Base-by-base conservation (phyloP, 1,140 invertebrate genomes). In the Nephila pilipes region DNA sequence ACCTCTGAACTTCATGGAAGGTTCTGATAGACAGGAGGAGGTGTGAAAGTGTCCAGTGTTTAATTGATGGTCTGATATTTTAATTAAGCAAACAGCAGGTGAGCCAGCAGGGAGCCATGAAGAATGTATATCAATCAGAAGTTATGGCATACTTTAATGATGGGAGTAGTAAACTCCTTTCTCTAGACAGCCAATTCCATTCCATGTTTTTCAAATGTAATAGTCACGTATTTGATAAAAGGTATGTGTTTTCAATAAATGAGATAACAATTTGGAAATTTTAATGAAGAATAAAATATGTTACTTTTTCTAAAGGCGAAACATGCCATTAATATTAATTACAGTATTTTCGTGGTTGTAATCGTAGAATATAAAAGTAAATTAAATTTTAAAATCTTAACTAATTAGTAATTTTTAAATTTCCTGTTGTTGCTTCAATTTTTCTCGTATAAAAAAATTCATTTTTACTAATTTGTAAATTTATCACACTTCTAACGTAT, bases 81-180 rank as follows among this genome's bases (percentile, higher is more conserved):
- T 92, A 92, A 92, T 92, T 92, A 92, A 75, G 89, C 89, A 91
- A 91, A 83, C 89, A 92, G 90, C 81, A 25, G 90, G 81, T 60
- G 20, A 20, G 63, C 25, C 57, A 83, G 89, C 54, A 25, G 79
- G 55, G 46, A 46, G 80, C 20, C 60, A 25, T 16, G 63, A n/a
- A 57, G 90, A 57, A 20, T 32, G 54, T 92, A n/a, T 57, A 92
- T 58, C 85, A 85, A 75, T 75, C 69, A 75, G 69, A 75, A 75
- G 69, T 75, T 75, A 75, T 75, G 69, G 69, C 69, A 75, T 75
- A 75, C 69, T 75, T 75, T 36, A 29, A 75, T 75, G 69, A 75
- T 75, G 32, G 69, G 69, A 75, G 69, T 29, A 32, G 69, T 32
- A 65, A 75, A 32, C 16, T 75, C 29, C 32, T 75, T 75, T 32